phyloP scores from a whole-genome alignment of 2,888 invertebrate genomes.

The Cremastobaeus sp. region DNA sequence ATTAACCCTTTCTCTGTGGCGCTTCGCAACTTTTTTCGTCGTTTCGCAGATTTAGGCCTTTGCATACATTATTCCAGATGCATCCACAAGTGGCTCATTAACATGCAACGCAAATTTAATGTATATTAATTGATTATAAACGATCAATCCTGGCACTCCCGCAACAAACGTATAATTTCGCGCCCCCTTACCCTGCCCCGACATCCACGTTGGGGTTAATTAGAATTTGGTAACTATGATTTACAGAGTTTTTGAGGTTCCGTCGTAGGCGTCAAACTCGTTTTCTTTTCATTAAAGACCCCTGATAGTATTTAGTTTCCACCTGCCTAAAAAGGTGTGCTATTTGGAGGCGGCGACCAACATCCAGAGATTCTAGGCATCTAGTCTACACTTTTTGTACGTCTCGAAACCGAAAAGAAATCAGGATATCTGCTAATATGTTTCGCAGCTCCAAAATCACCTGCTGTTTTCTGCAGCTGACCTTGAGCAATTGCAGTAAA shows the following conservation, averaged over 20 bases:
- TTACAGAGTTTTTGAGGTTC: conserved; percentile 57
- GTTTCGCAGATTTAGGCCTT: conserved; percentile 18
- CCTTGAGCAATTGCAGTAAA: conserved; percentile 74
- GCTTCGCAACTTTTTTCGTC: conserved; percentile 35
- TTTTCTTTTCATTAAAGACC: conserved; percentile 61
- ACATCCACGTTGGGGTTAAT: conserved; percentile 57
- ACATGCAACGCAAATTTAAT: conserved; percentile 52
- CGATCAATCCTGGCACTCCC: conserved; percentile 43
- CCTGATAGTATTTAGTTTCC: conserved; percentile 71
- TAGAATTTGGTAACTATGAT: conserved; percentile 62
- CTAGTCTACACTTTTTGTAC: conserved; percentile 73
- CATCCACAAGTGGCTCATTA: conserved; percentile 47
- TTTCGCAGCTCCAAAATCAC: conserved; percentile 69
- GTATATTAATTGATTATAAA: conserved; percentile 52
- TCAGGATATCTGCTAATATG: conserved; percentile 72
- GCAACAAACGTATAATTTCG: conserved; percentile 54
- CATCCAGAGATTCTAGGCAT: conserved; percentile 70
- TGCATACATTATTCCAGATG: conserved; percentile 46
- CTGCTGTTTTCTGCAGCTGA: conserved; percentile 71
- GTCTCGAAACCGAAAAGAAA: conserved; percentile 67
- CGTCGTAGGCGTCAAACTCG: conserved; percentile 66
- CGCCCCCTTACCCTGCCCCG: conserved; percentile 47
- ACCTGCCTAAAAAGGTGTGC: conserved; percentile 73
- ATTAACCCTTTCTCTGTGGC: conserved; percentile 30
- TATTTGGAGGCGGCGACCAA: conserved; percentile 63